Conservation (phyloP, 2,113 vertebrate genomes). For the Fregetta grallaria region DNA sequence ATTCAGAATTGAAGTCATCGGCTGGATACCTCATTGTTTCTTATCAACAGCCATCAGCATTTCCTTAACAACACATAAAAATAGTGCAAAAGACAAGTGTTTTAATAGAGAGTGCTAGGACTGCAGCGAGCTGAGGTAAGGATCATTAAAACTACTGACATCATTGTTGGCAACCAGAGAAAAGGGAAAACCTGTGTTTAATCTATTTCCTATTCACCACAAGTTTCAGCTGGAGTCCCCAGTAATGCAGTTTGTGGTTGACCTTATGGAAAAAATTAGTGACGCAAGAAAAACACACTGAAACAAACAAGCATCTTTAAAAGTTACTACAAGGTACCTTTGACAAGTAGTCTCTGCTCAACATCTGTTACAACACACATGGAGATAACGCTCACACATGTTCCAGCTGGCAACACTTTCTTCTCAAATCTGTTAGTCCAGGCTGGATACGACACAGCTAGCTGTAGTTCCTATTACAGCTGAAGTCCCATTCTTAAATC, state of each 20-base stretch:
- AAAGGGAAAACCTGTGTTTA: slow-evolving; percentile 82
- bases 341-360: slow-evolving; percentile 31
- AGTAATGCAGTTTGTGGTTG: slow-evolving; percentile 68
- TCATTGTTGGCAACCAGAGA: slow-evolving; percentile 76
- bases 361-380: slow-evolving; percentile 55
- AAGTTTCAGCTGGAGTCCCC: slow-evolving; percentile 73
- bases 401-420: slow-evolving; percentile 43
- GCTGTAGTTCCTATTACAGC: neutral
- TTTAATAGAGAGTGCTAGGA: neutral
- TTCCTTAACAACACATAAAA: slow-evolving; percentile 69
- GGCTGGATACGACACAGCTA: neutral
- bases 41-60: slow-evolving; percentile 66
- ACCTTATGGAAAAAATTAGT: slow-evolving; percentile 73
- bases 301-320: slow-evolving; percentile 57
- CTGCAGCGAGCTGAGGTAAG: slow-evolving; percentile 67
- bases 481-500: slow-evolving; percentile 30
- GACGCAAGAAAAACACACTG: slow-evolving; percentile 66
- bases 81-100: slow-evolving; percentile 14
- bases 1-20: neutral
- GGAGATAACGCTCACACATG: neutral
- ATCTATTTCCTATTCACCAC: slow-evolving; percentile 77
- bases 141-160: slow-evolving; percentile 74
- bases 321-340: slow-evolving; percentile 30
- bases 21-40: slow-evolving; percentile 54
- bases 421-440: neutral